These are phyloP conservation scores for Troides aeacus DNA, from an alignment of 2,888 invertebrate species.

Conservation along the genomic window DNA sequence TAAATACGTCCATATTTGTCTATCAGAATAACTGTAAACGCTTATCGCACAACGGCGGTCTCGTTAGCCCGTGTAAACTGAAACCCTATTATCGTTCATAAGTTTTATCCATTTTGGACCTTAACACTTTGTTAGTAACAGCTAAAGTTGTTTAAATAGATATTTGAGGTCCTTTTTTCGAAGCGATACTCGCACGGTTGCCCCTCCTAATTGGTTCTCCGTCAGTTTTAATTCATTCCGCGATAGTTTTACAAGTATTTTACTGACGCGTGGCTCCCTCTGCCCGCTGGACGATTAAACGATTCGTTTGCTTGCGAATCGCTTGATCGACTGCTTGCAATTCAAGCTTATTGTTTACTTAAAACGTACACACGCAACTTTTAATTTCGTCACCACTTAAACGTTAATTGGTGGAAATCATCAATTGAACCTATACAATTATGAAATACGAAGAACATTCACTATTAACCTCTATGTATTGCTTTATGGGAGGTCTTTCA, in stretches of 20 bases:
- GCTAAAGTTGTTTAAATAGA: conserved; percentile 43
- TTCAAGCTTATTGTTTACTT: conserved; percentile 54
- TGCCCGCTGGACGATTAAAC: conserved; percentile 69
- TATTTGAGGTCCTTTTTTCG: conserved; percentile 67
- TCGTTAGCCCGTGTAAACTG: conserved; percentile 75
- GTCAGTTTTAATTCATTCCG: conserved; percentile 79
- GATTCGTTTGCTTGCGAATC: conserved; percentile 73
- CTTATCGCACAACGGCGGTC: conserved; percentile 66
- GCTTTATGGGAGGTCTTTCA: conserved; percentile 40
- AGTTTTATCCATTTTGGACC: conserved; percentile 47
- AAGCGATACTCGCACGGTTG: conserved; percentile 75
- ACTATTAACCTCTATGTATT: conserved; percentile 27
- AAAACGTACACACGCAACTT: conserved; percentile 16
- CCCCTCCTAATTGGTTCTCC: conserved; percentile 78
- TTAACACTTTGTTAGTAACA: conserved; percentile 44
- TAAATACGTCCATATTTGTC: conserved; percentile 79
- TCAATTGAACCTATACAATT: conserved; percentile 18
- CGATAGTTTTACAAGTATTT: conserved; percentile 80
- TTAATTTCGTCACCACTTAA: not conserved
- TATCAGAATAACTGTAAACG: conserved; percentile 72
- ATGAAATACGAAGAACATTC: conserved; percentile 18
- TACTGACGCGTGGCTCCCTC: conserved; percentile 78
- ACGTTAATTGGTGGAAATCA: conserved; percentile 7
- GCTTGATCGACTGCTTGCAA: conserved; percentile 57
- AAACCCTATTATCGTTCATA: conserved; percentile 61